These are phyloP conservation scores for Volucella bombylans DNA, from an alignment of 2,888 invertebrate species.

Conservation along the genomic window DNA sequence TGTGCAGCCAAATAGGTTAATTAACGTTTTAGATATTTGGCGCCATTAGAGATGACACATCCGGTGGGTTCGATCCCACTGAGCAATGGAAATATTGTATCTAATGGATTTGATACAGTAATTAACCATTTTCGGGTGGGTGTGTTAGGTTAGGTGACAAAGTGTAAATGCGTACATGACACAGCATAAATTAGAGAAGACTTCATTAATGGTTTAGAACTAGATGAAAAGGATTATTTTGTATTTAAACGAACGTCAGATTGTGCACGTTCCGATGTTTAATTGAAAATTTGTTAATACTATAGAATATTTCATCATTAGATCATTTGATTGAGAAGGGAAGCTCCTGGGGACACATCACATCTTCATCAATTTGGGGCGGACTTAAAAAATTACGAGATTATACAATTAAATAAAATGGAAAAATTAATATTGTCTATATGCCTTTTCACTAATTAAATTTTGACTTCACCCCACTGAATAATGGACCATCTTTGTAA, in stretches of 20 bases:
- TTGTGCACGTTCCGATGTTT: neutral
- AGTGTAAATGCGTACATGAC: conserved; percentile 27
- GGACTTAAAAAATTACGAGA: no score
- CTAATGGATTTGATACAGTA: conserved; percentile 32
- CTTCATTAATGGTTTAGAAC: conserved; percentile 17
- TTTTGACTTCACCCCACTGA: no score
- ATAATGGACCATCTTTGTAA: no score
- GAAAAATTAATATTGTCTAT: no score
- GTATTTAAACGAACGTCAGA: neutral
- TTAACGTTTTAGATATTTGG: conserved; percentile 55
- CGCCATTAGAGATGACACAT: conserved; percentile 52
- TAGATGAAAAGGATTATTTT: conserved; percentile 10
- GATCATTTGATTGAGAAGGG: no score
- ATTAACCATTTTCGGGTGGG: conserved; percentile 36
- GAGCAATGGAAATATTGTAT: neutral
- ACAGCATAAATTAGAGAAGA: conserved; percentile 35
- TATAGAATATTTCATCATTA: no score
- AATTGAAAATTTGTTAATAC: neutral
- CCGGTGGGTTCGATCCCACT: conserved; percentile 9
- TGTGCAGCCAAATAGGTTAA: conserved; percentile 52
- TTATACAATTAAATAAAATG: no score
- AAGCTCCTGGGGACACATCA: no score
- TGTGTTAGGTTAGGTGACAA: conserved; percentile 26
- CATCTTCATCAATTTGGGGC: no score
- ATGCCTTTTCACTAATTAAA: no score